phyloP scores from a whole-genome alignment of 2,113 vertebrate species.

The Thermophis baileyi region DNA sequence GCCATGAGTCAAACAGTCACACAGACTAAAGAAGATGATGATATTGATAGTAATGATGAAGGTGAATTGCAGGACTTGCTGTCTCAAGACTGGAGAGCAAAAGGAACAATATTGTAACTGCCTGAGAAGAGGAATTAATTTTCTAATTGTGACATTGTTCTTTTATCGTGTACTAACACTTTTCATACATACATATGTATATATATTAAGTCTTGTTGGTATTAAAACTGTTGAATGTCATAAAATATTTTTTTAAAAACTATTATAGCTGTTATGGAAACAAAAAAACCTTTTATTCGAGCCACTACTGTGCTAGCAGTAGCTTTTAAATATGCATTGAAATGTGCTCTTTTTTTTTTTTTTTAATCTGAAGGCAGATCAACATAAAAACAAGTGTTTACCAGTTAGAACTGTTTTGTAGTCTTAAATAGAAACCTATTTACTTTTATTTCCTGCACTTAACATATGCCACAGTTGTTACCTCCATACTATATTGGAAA shows the following conservation, averaged over 20 bases:
- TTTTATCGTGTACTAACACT: background rate
- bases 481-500: background rate
- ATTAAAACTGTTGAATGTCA: conserved; percentile 45
- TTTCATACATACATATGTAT: conserved; percentile 43
- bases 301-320: background rate
- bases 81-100: conserved; percentile 91
- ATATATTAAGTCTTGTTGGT: background rate
- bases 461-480: too few relatives aligned
- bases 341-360: background rate
- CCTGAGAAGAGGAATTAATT: background rate
- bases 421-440: background rate
- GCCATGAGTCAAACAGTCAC: conserved; percentile 57
- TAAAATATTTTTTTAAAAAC: conserved; percentile 59
- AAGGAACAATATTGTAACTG: conserved; percentile 84
- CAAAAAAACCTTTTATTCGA: conserved; percentile 25
- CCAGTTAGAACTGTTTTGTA: background rate
- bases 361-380: background rate
- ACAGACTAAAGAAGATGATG: conserved; percentile 68
- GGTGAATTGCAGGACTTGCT: conserved; percentile 85
- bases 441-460: background rate
- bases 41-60: conserved; percentile 78
- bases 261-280: conserved; percentile 60
- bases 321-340: background rate
- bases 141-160: conserved; percentile 17
- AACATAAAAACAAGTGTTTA: background rate